A percentile compares a stretch with the other conserved stretches of the same genome.
Evolutionary conservation across 2,888 invertebrate genomes (phyloP).

Genomic region (Altica lythri): DNA sequence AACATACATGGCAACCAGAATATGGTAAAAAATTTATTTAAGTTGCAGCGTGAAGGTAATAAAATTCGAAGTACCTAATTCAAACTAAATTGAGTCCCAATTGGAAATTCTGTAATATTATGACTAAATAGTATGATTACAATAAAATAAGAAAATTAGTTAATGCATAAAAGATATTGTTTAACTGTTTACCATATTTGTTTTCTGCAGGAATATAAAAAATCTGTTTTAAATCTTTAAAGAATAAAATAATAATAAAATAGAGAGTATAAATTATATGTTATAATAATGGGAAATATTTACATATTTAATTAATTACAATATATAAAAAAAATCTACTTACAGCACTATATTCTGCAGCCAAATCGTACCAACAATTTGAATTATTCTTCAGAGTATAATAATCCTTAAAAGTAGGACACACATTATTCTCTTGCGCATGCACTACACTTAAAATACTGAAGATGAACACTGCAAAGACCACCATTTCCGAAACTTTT

Average conservation of each 20-base stretch:
- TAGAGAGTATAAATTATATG: background rate
- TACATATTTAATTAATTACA: background rate
- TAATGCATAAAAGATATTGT: too few relatives aligned
- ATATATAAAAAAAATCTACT: constrained; percentile 37
- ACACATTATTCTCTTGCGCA: constrained; percentile 49
- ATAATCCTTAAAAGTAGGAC: constrained; percentile 53
- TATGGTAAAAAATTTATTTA: too few relatives aligned
- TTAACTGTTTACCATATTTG: too few relatives aligned
- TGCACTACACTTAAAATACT: constrained; percentile 18
- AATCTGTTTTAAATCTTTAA: background rate
- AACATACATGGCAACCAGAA: too few relatives aligned
- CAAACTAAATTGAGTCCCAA: too few relatives aligned
- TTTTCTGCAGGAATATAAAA: too few relatives aligned
- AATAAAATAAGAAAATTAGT: too few relatives aligned
- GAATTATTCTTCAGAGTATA: constrained; percentile 50
- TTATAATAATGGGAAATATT: background rate
- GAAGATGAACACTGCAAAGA: constrained; percentile 12
- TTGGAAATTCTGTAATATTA: too few relatives aligned
- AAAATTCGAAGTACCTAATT: too few relatives aligned
- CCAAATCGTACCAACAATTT: constrained; percentile 53
- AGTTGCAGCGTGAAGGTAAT: too few relatives aligned
- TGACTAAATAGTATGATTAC: too few relatives aligned
- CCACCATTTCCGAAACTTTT: constrained; percentile 17
- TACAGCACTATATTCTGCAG: constrained; percentile 49
- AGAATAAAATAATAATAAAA: background rate